Conservation (phyloP, 2,888 invertebrate genomes). For the Pristionchus japonicus region DNA sequence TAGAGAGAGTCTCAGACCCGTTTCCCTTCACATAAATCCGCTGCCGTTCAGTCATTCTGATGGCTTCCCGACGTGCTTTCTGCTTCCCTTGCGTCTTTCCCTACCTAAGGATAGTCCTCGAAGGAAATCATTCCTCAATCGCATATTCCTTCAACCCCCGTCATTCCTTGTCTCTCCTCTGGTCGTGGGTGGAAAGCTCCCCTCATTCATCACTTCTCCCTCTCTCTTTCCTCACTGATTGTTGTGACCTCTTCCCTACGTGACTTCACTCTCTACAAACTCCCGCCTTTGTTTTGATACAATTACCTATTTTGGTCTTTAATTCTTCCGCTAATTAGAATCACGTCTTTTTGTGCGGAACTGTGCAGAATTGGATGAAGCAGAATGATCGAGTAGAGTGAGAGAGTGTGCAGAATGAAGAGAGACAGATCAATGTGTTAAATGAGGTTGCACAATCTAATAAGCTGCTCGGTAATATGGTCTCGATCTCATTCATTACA, state of each 20-base stretch:
- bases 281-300: neutral
- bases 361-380: neutral
- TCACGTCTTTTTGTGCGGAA: neutral
- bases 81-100: no score
- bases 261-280: neutral
- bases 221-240: constrained; percentile 2
- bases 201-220: neutral
- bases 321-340: neutral
- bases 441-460: neutral
- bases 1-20: neutral
- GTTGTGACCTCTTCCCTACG: constrained; percentile 22
- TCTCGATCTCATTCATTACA: neutral
- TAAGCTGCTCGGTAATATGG: neutral
- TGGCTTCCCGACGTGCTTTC: neutral
- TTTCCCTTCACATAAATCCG: neutral
- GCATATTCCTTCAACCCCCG: neutral
- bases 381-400: neutral
- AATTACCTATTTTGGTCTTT: neutral
- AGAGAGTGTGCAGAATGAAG: neutral
- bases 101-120: neutral
- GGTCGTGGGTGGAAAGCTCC: neutral
- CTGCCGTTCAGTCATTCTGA: neutral
- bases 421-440: neutral
- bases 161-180: neutral
- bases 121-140: neutral